Percentiles rank a stretch among this genome's conserved stretches.
phyloP scores from a whole-genome alignment of 1,140 invertebrate species.

The Drosophila nasuta region DNA sequence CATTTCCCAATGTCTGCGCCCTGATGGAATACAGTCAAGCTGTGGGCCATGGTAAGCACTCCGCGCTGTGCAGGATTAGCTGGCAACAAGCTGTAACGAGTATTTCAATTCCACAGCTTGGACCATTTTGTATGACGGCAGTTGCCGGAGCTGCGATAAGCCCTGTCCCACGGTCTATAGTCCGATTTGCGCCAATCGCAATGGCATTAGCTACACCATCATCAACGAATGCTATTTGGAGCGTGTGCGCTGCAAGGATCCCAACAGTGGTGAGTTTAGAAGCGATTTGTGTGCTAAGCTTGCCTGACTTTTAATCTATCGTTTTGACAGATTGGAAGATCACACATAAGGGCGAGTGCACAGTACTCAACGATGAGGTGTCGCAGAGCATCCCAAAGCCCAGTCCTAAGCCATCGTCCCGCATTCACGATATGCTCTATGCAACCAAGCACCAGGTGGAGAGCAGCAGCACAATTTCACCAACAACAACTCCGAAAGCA shows the following conservation, averaged over 20 bases:
- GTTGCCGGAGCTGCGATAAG: slow-evolving; percentile 63
- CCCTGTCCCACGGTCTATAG: slow-evolving; percentile 61
- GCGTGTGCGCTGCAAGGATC: slow-evolving; percentile 70
- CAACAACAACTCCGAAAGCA: background rate
- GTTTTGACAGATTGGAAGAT: slow-evolving; percentile 55
- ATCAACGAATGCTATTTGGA: slow-evolving; percentile 76
- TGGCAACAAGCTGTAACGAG: slow-evolving; percentile 2
- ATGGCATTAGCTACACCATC: slow-evolving; percentile 71
- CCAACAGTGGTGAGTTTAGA: slow-evolving; percentile 51
- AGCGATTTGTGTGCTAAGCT: background rate
- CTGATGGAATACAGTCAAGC: slow-evolving; percentile 64
- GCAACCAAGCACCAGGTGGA: background rate
- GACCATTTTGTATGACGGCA: slow-evolving; percentile 64
- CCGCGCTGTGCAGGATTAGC: slow-evolving; percentile 7
- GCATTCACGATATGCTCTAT: slow-evolving; percentile 47
- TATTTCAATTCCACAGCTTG: slow-evolving; percentile 50
- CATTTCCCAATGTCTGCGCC: slow-evolving; percentile 68
- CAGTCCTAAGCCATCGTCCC: background rate
- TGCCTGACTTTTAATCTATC: background rate
- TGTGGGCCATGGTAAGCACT: slow-evolving; percentile 61
- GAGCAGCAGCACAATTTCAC: background rate
- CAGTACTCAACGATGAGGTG: background rate
- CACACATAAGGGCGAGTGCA: slow-evolving; percentile 56
- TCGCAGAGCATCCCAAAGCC: slow-evolving; percentile 6
- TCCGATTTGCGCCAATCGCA: slow-evolving; percentile 69